These are phyloP conservation scores for Acanthornis magna DNA, from an alignment of 2,797 vertebrate genomes.

Conservation along the genomic window DNA sequence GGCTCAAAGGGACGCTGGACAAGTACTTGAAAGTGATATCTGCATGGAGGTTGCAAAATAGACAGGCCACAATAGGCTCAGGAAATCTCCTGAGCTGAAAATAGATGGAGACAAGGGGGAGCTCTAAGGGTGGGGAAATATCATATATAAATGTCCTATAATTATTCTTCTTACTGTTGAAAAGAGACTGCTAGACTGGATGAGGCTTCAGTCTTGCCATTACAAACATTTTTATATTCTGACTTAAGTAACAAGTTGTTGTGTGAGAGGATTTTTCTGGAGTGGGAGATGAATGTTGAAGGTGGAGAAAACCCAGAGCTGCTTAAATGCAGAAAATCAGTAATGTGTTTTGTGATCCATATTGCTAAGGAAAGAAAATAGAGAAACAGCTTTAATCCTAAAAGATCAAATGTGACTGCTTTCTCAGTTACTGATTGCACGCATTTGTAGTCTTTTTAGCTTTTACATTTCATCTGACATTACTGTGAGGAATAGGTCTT, in stretches of 20 bases:
- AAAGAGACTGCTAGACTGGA: background rate
- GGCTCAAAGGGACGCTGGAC: background rate
- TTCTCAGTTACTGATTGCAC: background rate
- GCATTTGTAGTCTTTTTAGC: background rate
- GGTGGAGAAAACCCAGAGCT: background rate
- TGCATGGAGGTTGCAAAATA: background rate
- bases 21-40: slow-evolving; percentile 38
- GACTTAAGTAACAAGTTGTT: background rate
- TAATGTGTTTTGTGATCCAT: background rate
- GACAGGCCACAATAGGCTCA: background rate
- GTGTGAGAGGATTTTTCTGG: background rate
- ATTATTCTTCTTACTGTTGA: background rate
- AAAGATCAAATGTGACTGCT: background rate
- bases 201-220: background rate
- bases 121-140: background rate
- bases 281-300: background rate
- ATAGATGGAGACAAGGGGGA: background rate
- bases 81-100: slow-evolving; percentile 44
- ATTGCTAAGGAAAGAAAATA: background rate
- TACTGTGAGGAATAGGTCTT: background rate
- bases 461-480: background rate
- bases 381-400: background rate
- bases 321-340: background rate
- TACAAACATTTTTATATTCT: background rate
- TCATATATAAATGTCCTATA: background rate